These are phyloP conservation scores for Proisotoma minuta DNA, from an alignment of 2,888 invertebrate genomes.

Conservation along the genomic window DNA sequence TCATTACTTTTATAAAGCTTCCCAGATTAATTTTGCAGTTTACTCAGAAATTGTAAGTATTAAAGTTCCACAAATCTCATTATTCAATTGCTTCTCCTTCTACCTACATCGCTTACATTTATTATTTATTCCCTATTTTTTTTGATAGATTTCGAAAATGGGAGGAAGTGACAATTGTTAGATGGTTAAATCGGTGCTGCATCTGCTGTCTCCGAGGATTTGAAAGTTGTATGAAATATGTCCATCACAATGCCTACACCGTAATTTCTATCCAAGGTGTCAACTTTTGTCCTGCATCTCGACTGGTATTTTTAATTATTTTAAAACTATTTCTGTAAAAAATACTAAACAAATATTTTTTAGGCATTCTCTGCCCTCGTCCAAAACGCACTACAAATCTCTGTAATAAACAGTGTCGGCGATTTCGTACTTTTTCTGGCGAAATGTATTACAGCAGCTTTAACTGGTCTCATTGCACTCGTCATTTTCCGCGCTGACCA, in stretches of 20 bases:
- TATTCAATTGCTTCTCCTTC: no score
- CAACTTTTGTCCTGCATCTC: constrained; percentile 84
- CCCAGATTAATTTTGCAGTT: constrained; percentile 83
- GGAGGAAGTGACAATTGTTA: constrained; percentile 53
- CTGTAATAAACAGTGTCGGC: constrained; percentile 86
- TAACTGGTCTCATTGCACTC: constrained; percentile 73
- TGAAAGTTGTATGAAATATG: constrained; percentile 83
- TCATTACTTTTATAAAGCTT: constrained; percentile 88
- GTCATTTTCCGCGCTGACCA: constrained; percentile 68
- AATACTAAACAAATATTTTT: neutral
- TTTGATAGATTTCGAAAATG: constrained; percentile 35
- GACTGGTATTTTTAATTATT: constrained; percentile 61
- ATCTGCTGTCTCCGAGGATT: constrained; percentile 86
- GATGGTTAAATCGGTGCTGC: constrained; percentile 72
- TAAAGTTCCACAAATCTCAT: constrained; percentile 1
- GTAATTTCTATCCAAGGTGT: constrained; percentile 87
- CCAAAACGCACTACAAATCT: constrained; percentile 78
- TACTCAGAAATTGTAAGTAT: constrained; percentile 77
- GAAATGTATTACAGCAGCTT: constrained; percentile 70
- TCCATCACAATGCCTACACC: constrained; percentile 93
- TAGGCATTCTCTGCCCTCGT: constrained; percentile 82
- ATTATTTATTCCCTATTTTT: constrained; percentile 1
- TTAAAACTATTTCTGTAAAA: neutral
- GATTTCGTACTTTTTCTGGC: constrained; percentile 89
- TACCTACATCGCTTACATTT: neutral